Base-by-base conservation (phyloP, 2,888 invertebrate species). In the Brenthis ino region DNA sequence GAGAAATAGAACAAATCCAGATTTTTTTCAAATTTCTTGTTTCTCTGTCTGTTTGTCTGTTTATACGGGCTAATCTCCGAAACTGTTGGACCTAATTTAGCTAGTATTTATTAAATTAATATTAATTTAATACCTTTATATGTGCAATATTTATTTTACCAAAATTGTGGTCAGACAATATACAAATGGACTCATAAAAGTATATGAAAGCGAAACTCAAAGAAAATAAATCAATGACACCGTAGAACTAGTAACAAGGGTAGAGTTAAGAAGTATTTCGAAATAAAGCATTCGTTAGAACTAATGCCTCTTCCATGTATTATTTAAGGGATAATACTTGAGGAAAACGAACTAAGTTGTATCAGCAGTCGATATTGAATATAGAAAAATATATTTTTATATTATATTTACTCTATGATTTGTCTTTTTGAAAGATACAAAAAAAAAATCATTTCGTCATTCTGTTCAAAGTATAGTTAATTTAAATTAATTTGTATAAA, bases 331-430 rank as follows among this genome's bases (percentile, higher is more conserved):
- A 47, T 58, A 53, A 63, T 48, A 48, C 24, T 58, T 24, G 24
- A 54, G 20, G 58, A 33, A 20, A 56, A 47, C 11, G n/a, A 43
- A 48, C 64, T 56, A 48, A 87, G 88, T 87, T 83, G 85, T 86
- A 87, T 88, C 81, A 77, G 82, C 72, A 75, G 80, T 73, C 82
- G 85, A 84, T 24, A 24, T 24, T 24, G 24, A 24, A 24, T 24
- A 4, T 24, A 24, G 2, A 24, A 24, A 28, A 3, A 28, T 28
- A 4, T 28, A 28, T 28, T 4, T 28, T 4, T 4, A 28, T 28
- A 28, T 28, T 28, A 5, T 4, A 4, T 28, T 4, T 28, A 28
- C 4, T 28, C 0, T 28, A 28, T 4, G 4, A 28, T 28, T 28
- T 28, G 5, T 28, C 4, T 28, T 28, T 28, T 28, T 4, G 28